These are phyloP conservation scores for Paratrypauchen microcephalus DNA, from an alignment of 2,797 vertebrate genomes.

Conservation along the genomic window DNA sequence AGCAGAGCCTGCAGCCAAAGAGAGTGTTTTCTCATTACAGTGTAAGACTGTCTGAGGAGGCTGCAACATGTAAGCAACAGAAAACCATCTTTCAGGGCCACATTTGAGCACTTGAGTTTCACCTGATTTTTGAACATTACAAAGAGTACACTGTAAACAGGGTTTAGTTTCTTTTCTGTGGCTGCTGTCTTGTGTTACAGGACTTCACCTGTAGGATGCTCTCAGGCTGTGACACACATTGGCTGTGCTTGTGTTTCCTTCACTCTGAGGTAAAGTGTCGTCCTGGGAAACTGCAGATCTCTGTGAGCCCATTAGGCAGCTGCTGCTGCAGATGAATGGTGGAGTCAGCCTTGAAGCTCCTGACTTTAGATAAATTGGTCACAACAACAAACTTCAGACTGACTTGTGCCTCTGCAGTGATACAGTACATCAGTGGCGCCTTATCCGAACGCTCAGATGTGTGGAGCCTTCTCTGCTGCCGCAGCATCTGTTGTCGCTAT, in stretches of 20 bases:
- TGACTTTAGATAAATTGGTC: conserved; percentile 28
- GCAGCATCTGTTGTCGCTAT: conserved; percentile 42
- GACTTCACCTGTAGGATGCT: conserved; percentile 36
- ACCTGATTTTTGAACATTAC: conserved; percentile 13
- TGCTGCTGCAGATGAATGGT: conserved; percentile 58
- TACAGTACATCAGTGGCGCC: background rate
- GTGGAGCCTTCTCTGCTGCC: conserved; percentile 23
- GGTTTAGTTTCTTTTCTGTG: conserved; percentile 23
- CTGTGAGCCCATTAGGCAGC: conserved; percentile 69
- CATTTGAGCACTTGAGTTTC: conserved; percentile 2
- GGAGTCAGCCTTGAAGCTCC: conserved; percentile 51
- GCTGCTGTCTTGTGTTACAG: conserved; percentile 34
- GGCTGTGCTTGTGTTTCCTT: conserved; percentile 48
- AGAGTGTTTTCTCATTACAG: conserved; percentile 21
- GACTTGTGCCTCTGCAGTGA: conserved; percentile 26
- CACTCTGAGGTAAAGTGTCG: conserved; percentile 55
- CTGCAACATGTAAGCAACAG: conserved; percentile 10
- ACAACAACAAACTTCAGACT: conserved; percentile 37
- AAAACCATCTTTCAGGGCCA: conserved; percentile 30
- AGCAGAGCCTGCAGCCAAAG: conserved; percentile 21
- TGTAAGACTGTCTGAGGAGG: conserved; percentile 1
- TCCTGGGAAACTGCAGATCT: conserved; percentile 49
- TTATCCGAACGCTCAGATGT: conserved; percentile 1
- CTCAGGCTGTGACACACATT: conserved; percentile 42
- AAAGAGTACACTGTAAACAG: conserved; percentile 16